Conservation (phyloP, 2,888 invertebrate species). For the Nymphalis c-album region DNA sequence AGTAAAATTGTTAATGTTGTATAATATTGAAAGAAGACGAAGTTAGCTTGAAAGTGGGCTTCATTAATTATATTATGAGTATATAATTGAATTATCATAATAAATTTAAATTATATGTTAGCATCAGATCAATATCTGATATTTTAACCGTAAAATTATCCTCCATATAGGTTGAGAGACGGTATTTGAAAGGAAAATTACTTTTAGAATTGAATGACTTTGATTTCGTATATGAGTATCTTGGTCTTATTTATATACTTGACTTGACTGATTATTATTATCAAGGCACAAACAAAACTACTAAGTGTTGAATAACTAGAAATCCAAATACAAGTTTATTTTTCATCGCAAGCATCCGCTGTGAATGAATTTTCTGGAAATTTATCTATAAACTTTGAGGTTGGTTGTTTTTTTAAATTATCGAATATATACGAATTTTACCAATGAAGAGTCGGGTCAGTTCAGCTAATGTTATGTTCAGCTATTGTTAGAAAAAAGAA, state of each 20-base stretch:
- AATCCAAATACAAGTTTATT: too few relatives aligned
- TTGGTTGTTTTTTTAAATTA: too few relatives aligned
- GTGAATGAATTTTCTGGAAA: too few relatives aligned
- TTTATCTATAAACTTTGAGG: too few relatives aligned
- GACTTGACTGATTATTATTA: too few relatives aligned
- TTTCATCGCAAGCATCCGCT: too few relatives aligned
- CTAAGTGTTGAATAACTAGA: too few relatives aligned
- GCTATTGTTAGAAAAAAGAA: too few relatives aligned
- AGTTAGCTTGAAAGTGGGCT: background rate
- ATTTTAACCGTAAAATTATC: background rate
- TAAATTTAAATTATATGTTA: slow-evolving; percentile 13
- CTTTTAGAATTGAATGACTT: background rate
- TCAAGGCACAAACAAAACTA: too few relatives aligned
- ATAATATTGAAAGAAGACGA: slow-evolving; percentile 8
- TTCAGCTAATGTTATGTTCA: too few relatives aligned
- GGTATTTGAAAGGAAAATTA: background rate
- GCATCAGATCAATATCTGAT: slow-evolving; percentile 19
- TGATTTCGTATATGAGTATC: background rate
- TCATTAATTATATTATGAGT: slow-evolving; percentile 4
- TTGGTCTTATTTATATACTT: background rate
- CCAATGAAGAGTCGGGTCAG: too few relatives aligned
- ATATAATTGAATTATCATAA: slow-evolving; percentile 8
- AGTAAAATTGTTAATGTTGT: background rate
- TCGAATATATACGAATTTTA: too few relatives aligned
- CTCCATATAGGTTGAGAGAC: background rate